These are phyloP conservation scores for Microtus agrestis DNA, from an alignment of 2,797 vertebrate genomes.

Conservation along the genomic window DNA sequence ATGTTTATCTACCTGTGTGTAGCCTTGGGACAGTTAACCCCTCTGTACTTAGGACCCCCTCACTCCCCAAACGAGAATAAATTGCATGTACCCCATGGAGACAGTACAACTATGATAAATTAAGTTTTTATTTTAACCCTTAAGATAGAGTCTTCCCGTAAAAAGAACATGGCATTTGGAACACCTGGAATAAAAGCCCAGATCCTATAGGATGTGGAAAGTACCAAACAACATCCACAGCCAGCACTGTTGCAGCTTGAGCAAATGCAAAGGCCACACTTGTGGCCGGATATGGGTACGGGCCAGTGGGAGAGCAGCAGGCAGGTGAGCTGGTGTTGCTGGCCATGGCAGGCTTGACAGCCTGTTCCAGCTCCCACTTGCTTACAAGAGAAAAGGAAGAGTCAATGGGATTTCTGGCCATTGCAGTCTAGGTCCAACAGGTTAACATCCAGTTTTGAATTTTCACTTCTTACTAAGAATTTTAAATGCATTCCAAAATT, in stretches of 20 bases:
- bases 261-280: neutral
- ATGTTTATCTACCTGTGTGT: neutral
- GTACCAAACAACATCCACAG: neutral
- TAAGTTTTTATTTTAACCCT: neutral
- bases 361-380: neutral
- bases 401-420: neutral
- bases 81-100: neutral
- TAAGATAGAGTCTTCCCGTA: neutral
- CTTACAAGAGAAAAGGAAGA: neutral
- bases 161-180: neutral
- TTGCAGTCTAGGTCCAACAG: neutral
- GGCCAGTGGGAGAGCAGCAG: accelerated
- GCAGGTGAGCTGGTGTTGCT: neutral
- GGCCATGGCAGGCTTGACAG: neutral
- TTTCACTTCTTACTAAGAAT: neutral
- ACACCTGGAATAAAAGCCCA: neutral
- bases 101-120: neutral
- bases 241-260: neutral
- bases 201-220: neutral
- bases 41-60: neutral
- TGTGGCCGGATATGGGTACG: neutral
- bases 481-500: neutral
- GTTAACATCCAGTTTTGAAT: neutral
- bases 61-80: neutral
- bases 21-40: neutral